Evolutionary conservation across 2,113 vertebrate species (phyloP).

Genomic region (Thermophis baileyi): DNA sequence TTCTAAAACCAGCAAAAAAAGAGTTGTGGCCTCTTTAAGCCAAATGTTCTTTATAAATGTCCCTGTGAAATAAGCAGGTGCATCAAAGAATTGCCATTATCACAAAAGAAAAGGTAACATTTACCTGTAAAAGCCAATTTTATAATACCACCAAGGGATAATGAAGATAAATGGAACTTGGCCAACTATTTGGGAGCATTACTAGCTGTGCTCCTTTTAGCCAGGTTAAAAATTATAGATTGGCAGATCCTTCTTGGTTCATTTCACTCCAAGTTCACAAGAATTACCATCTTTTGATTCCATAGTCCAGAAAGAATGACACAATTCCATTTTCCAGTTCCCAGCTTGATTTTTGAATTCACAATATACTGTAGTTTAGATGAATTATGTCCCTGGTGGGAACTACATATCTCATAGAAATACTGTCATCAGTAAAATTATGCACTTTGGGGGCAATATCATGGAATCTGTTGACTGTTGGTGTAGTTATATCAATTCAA

Average conservation of each 20-base stretch:
- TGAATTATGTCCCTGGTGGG: background rate
- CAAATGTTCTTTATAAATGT: background rate
- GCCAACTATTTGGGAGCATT: background rate
- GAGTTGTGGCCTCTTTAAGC: background rate
- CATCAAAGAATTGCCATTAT: background rate
- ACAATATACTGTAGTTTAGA: background rate
- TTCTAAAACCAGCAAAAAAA: background rate
- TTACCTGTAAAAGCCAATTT: background rate
- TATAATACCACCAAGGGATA: background rate
- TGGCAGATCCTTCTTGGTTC: background rate
- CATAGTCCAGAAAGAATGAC: background rate
- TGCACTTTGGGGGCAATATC: background rate
- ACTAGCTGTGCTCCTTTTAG: background rate
- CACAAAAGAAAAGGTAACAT: background rate
- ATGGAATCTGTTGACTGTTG: background rate
- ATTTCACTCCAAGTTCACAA: background rate
- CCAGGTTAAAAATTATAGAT: background rate
- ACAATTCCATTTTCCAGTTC: background rate
- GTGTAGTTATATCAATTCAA: background rate
- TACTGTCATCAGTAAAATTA: background rate
- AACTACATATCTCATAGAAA: background rate
- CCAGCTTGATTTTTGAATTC: background rate
- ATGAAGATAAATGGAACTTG: background rate
- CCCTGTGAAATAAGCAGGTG: background rate
- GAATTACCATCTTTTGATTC: background rate